phyloP scores from a whole-genome alignment of 2,113 vertebrate genomes.

The Passer montanus region DNA sequence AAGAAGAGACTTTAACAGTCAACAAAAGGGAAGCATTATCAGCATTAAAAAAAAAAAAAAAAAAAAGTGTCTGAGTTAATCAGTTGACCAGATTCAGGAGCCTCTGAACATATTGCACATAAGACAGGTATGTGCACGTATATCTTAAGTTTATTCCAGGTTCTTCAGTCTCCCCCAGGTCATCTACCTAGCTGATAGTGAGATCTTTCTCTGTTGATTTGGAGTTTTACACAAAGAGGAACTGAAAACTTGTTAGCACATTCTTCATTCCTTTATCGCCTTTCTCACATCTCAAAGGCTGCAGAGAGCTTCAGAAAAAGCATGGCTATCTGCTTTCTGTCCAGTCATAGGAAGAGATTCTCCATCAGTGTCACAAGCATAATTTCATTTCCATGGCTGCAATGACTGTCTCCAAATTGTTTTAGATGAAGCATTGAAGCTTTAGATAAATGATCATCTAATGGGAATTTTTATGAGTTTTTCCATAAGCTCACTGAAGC shows the following conservation, averaged over 20 bases:
- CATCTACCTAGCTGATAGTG: not conserved
- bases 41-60: not conserved
- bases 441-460: slow-evolving; percentile 20
- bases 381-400: not conserved
- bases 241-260: not conserved
- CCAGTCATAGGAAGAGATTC: not conserved
- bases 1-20: not conserved
- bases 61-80: not conserved
- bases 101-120: not conserved
- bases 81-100: not conserved
- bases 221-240: not conserved
- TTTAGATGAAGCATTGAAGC: not conserved
- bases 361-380: not conserved
- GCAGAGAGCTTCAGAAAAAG: not conserved
- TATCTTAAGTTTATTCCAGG: not conserved
- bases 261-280: not conserved
- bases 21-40: not conserved
- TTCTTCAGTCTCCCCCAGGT: not conserved
- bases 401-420: not conserved
- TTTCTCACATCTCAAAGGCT: not conserved
- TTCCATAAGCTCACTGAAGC: not conserved
- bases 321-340: not conserved
- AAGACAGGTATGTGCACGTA: not conserved
- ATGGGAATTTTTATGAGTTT: not conserved
- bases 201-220: not conserved